Conservation (phyloP, 2,888 invertebrate genomes). For the Pammene fasciana region DNA sequence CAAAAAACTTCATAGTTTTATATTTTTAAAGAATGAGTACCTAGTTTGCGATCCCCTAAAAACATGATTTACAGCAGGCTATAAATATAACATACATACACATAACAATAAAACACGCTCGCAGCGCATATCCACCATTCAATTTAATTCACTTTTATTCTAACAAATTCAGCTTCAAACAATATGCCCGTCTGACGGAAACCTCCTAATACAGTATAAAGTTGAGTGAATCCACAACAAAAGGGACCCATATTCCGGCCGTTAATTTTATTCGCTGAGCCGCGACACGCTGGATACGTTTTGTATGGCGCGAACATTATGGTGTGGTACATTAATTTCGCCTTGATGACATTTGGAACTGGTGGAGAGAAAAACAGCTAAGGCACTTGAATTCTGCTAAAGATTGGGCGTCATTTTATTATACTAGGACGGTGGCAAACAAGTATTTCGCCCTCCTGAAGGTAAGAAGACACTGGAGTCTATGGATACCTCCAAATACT, state of each 20-base stretch:
- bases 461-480: too few relatives aligned
- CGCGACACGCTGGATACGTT: background rate
- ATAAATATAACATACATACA: too few relatives aligned
- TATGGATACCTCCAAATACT: too few relatives aligned
- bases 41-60: too few relatives aligned
- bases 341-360: constrained; percentile 30
- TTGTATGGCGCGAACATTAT: constrained; percentile 13
- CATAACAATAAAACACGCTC: background rate
- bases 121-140: background rate
- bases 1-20: too few relatives aligned
- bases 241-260: constrained; percentile 3
- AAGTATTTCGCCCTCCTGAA: too few relatives aligned
- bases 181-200: background rate
- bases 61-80: too few relatives aligned
- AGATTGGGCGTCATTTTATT: too few relatives aligned
- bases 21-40: too few relatives aligned
- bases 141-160: background rate
- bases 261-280: constrained; percentile 8
- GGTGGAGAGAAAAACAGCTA: background rate
- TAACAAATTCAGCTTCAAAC: constrained; percentile 3
- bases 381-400: too few relatives aligned
- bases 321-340: constrained; percentile 26
- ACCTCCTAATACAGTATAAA: background rate
- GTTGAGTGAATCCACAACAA: constrained; percentile 10
- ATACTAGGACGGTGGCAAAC: too few relatives aligned